Evolutionary conservation across 1,140 invertebrate genomes (phyloP).

Genomic region (Steinernema feltiae): DNA sequence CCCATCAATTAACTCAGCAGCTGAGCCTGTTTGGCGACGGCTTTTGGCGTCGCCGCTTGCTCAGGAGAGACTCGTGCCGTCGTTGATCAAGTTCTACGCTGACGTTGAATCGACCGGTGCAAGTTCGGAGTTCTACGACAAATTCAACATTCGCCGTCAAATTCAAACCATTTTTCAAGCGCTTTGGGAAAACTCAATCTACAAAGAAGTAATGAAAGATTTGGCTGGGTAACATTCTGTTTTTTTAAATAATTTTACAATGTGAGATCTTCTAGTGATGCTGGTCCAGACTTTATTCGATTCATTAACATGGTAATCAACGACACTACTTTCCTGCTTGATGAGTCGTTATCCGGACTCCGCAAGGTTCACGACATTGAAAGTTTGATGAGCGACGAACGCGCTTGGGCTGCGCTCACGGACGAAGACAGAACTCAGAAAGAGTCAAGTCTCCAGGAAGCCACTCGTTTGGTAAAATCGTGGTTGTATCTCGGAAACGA

Average conservation of each 20-base stretch:
- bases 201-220: slow-evolving; percentile 62
- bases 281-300: slow-evolving; percentile 82
- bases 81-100: slow-evolving; percentile 94
- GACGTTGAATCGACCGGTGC: slow-evolving; percentile 93
- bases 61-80: slow-evolving; percentile 72
- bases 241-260: slow-evolving; percentile 23
- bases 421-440: slow-evolving; percentile 44
- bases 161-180: slow-evolving; percentile 88
- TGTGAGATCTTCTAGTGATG: slow-evolving; percentile 62
- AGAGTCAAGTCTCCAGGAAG: slow-evolving; percentile 67
- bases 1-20: slow-evolving; percentile 71
- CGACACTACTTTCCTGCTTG: slow-evolving; percentile 90
- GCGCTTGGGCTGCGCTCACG: slow-evolving; percentile 34
- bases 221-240: slow-evolving; percentile 61
- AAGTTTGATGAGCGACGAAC: slow-evolving; percentile 71
- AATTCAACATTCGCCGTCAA: slow-evolving; percentile 94
- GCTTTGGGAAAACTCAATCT: slow-evolving; percentile 62
- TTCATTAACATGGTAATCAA: slow-evolving; percentile 99
- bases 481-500: slow-evolving; percentile 88
- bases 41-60: slow-evolving; percentile 67
- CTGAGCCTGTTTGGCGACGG: slow-evolving; percentile 63
- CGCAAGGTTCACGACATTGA: slow-evolving; percentile 92
- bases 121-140: slow-evolving; percentile 95
- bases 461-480: slow-evolving; percentile 82
- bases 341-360: slow-evolving; percentile 87